A percentile compares a stretch with the other conserved stretches of the same genome.
Evolutionary conservation across 2,888 invertebrate genomes (phyloP).

Genomic region (Bruchidius siliquastri): DNA sequence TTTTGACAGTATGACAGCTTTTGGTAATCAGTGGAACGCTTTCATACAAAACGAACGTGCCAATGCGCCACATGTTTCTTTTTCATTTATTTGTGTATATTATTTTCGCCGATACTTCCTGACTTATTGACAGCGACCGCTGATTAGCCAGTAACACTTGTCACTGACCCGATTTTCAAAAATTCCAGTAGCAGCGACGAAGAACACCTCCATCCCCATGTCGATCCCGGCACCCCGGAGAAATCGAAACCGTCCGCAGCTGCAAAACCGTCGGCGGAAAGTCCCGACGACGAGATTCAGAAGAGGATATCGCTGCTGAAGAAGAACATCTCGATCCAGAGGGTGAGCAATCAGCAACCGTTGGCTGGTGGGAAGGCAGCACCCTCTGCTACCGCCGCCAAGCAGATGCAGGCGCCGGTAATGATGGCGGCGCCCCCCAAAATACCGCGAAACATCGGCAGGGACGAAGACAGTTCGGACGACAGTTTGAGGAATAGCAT

Average conservation of each 20-base stretch:
- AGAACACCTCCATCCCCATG: constrained; percentile 19
- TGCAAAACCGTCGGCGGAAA: constrained; percentile 13
- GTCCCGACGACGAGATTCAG: constrained; percentile 28
- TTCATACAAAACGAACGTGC: no score
- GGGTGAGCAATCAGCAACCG: constrained; percentile 25
- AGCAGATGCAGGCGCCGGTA: no score
- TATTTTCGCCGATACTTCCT: no score
- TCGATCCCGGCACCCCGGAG: neutral
- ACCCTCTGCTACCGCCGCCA: constrained; percentile 9
- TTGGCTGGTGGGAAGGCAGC: constrained; percentile 11
- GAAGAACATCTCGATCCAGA: constrained; percentile 36
- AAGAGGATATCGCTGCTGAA: constrained; percentile 32
- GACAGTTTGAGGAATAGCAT: constrained; percentile 42
- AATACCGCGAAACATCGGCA: constrained; percentile 2
- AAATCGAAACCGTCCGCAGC: constrained; percentile 7
- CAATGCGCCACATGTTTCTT: no score
- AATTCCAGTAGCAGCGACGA: constrained; percentile 18
- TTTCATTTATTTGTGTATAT: no score
- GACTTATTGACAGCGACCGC: no score
- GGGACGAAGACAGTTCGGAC: constrained; percentile 19
- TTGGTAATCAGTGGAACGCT: no score
- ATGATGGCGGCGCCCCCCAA: neutral
- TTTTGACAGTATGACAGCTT: no score
- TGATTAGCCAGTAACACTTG: no score
- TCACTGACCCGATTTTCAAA: no score